Percentiles rank a stretch among this genome's conserved stretches.
phyloP scores from a whole-genome alignment of 1,140 invertebrate genomes.

The Ostrea edulis region DNA sequence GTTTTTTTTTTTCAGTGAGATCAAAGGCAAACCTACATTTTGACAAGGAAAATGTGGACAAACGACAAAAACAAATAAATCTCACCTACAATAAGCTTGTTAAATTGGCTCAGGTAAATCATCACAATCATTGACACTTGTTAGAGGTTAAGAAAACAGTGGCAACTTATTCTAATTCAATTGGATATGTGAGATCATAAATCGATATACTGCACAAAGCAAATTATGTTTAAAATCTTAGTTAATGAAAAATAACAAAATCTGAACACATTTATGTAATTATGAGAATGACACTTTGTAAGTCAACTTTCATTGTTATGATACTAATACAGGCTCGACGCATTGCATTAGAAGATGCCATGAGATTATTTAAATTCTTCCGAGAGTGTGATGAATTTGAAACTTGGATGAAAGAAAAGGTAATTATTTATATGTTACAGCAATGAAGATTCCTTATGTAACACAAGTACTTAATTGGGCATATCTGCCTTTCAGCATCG shows the following conservation, averaged over 20 bases:
- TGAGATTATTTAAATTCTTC: slow-evolving; percentile 95
- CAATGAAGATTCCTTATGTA: no score
- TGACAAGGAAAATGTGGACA: slow-evolving; percentile 90
- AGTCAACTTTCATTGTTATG: neutral
- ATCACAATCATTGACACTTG: neutral
- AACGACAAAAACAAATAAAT: slow-evolving; percentile 89
- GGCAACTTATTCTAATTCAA: no score
- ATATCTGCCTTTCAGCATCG: no score
- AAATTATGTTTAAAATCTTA: no score
- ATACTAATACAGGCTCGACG: slow-evolving; percentile 82
- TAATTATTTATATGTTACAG: slow-evolving; percentile 53
- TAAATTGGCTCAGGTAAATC: slow-evolving; percentile 85
- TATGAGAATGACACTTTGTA: no score
- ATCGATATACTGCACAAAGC: no score
- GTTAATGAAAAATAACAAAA: no score
- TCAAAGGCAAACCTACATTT: slow-evolving; percentile 78
- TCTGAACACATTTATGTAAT: no score
- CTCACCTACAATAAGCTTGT: slow-evolving; percentile 89
- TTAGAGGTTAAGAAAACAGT: no score
- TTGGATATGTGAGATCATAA: no score
- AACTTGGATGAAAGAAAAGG: slow-evolving; percentile 97
- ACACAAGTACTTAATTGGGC: no score
- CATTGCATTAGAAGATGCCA: slow-evolving; percentile 93
- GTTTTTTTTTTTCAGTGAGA: slow-evolving; percentile 71
- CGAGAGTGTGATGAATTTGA: slow-evolving; percentile 99